A percentile compares a stretch with the other conserved stretches of the same genome.
Conservation (phyloP, 1,140 invertebrate species). For the Pachypsylla venusta region DNA sequence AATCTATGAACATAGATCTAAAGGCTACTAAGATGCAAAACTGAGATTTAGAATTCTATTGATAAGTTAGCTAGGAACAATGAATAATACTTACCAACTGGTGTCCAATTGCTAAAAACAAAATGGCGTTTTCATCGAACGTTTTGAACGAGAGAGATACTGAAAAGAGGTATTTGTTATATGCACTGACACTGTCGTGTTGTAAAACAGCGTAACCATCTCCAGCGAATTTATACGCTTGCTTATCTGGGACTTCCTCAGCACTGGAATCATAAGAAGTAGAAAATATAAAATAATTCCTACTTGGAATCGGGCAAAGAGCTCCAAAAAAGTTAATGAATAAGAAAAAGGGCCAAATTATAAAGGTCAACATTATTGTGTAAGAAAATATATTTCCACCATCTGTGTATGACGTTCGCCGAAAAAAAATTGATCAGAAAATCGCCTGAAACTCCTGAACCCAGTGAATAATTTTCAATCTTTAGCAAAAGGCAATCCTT, state of each 20-base stretch:
- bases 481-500: too few relatives aligned
- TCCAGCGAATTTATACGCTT: slow-evolving; percentile 52
- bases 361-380: too few relatives aligned
- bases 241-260: slow-evolving; percentile 35
- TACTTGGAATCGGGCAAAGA: too few relatives aligned
- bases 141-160: slow-evolving; percentile 69
- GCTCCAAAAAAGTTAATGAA: too few relatives aligned
- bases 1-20: background rate
- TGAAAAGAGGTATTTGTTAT: slow-evolving; percentile 55
- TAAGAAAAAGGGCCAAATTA: too few relatives aligned
- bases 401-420: too few relatives aligned
- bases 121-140: slow-evolving; percentile 70
- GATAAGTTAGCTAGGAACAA: too few relatives aligned
- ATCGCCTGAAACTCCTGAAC: too few relatives aligned
- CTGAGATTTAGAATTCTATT: background rate
- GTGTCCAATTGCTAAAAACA: slow-evolving; percentile 54
- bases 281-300: too few relatives aligned
- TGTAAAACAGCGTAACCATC: slow-evolving; percentile 57
- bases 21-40: background rate
- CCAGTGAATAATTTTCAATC: too few relatives aligned
- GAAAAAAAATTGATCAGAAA: too few relatives aligned
- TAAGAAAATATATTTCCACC: too few relatives aligned
- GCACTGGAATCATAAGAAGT: slow-evolving; percentile 35
- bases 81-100: slow-evolving; percentile 17
- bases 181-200: slow-evolving; percentile 40